These are phyloP conservation scores for Turritopsis rubra DNA, from an alignment of 30 jellyfish, hydroid and myxozoan genomes.

Conservation along the genomic window DNA sequence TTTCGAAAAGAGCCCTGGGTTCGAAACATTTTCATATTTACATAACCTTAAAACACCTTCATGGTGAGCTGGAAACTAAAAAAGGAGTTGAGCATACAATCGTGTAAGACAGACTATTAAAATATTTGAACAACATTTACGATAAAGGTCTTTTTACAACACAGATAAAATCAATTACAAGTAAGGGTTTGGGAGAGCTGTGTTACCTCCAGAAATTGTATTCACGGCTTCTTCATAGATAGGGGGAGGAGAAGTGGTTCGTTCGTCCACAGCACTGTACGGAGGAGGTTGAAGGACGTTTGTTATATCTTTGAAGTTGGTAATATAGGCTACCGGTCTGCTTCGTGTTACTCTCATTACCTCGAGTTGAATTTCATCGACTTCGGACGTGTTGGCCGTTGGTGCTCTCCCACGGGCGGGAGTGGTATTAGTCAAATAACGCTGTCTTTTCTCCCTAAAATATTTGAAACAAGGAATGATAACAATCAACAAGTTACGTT, in stretches of 20 bases:
- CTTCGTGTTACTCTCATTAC: background rate
- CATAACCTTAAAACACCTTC: too few species aligned
- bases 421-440: background rate
- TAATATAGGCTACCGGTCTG: background rate
- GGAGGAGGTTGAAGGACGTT: background rate
- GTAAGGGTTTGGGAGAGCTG: background rate
- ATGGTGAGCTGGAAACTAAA: too few species aligned
- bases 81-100: background rate
- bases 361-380: background rate
- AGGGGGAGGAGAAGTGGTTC: background rate
- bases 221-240: background rate
- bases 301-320: background rate
- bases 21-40: too few species aligned
- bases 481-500: too few species aligned
- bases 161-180: background rate
- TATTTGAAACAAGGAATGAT: too few species aligned
- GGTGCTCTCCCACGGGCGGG: background rate
- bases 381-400: background rate
- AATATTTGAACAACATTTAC: background rate
- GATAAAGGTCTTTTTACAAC: background rate
- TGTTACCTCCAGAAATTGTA: background rate
- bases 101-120: background rate
- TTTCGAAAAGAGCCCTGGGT: too few species aligned
- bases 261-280: background rate
- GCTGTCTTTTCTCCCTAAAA: background rate